These are phyloP conservation scores for Anticlea derivata DNA, from an alignment of 2,888 invertebrate genomes.

Conservation along the genomic window DNA sequence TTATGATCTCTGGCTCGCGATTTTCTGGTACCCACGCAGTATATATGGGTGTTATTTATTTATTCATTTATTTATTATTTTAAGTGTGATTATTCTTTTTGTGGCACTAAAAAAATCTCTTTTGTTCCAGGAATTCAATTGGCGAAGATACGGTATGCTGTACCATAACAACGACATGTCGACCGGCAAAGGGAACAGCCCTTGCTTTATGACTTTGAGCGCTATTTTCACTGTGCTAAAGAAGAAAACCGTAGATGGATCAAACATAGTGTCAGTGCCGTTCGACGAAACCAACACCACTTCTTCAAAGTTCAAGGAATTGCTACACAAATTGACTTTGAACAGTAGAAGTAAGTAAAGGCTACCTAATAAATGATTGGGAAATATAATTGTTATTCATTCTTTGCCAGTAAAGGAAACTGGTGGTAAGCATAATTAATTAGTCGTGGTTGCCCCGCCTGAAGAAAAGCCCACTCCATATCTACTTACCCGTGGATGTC, in stretches of 20 bases:
- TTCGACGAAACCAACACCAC: conserved; percentile 86
- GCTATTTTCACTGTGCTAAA: conserved; percentile 84
- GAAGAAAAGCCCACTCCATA: no score
- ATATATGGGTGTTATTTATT: no score
- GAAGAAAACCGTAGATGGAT: conserved; percentile 69
- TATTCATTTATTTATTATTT: no score
- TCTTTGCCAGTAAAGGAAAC: no score
- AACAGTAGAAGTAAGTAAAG: conserved; percentile 88
- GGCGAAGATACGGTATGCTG: conserved; percentile 88
- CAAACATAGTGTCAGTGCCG: conserved; percentile 78
- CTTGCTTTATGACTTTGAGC: conserved; percentile 90
- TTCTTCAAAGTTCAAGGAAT: conserved; percentile 79
- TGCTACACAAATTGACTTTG: conserved; percentile 85
- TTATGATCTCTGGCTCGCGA: no score
- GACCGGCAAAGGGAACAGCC: conserved; percentile 87
- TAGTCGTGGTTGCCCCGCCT: no score
- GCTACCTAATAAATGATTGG: conserved; percentile 24
- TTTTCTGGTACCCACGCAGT: no score
- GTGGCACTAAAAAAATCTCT: not conserved
- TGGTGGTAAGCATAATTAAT: no score
- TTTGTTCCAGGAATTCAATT: conserved; percentile 86
- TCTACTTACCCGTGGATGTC: no score
- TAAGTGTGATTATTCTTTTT: not conserved
- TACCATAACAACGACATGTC: conserved; percentile 88
- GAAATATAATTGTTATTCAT: conserved; percentile 13